Base-by-base conservation (phyloP, 2,888 invertebrate species). In the Arctia plantaginis region DNA sequence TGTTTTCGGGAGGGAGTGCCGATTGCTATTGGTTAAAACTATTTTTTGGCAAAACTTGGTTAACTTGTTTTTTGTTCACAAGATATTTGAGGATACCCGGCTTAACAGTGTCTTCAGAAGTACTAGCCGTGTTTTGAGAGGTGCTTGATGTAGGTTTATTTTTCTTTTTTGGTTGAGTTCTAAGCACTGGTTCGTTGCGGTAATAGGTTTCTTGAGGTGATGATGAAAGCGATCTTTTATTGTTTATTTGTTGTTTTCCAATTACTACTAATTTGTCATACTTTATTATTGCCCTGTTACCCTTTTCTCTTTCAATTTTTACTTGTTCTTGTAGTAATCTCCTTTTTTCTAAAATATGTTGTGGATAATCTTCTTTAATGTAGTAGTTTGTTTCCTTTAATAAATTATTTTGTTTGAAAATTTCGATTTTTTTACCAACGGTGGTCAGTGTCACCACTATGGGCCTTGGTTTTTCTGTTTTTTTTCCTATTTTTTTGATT, bases 251-350 rank as follows among this genome's bases (percentile, higher is more conserved):
- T 44, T 66, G 66, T 10, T n/a, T 44, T 41, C 44, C 41, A 41
- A 44, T 66, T 8, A 66, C 27, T 41, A 66, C 66, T 66, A 44
- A 10, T 66, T 66, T 66, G 66, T 66, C 44, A 13, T 44, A 41
- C n/a, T 66, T 66, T 41, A 39, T 66, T 20, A 35, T 66, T 66
- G 3, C 66, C 23, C 44, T 66, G n/a, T 44, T 66, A n/a, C n/a
- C n/a, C n/a, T n/a, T n/a, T n/a, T n/a, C n/a, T n/a, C n/a, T n/a
- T n/a, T n/a, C n/a, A n/a, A 66, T 41, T 79, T 27, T 68, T 80
- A n/a, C 83, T 83, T 7, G 82, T 80, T 0, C 82, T 81, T 23
- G 84, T 80, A 1, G 78, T 69, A 79, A 80, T 83, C 20, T 80
- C 80, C 30, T 47, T 66, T 18, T 82, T 80, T 64, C 59, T 59